Base-by-base conservation (phyloP, 1,140 invertebrate species). In the Euwallacea similis region DNA sequence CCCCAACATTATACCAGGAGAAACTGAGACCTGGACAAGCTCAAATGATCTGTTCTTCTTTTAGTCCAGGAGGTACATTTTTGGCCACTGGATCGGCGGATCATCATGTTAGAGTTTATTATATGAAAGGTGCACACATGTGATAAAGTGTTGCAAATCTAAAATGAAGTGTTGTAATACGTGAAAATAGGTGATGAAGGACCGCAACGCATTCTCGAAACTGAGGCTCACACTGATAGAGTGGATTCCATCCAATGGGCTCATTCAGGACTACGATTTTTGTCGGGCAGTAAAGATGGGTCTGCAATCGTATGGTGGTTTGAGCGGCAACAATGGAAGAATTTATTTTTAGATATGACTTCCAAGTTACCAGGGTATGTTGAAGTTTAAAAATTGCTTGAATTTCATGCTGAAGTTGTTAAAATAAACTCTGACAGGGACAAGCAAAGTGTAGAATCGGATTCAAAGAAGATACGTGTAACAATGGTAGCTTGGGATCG, bases 231-330 rank as follows among this genome's bases (percentile, higher is more conserved):
- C 82, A 87, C 87, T 0, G 97, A 99, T 82, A 89, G 93, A 16
- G 97, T 99, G 2, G 98, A 99, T 83, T 97, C 93, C 64, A 92
- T 99, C 70, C 92, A 95, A 73, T 99, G 98, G 93, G 92, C 95
- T 59, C 93, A 98, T 81, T 83, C 83, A 42, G 91, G 92, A 0
- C 81, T 94, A 72, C 83, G 87, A 79, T 98, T 99, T 84, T 89
- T 98, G 55, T 98, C 95, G 50, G 98, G 98, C 10, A 95, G 94
- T 74, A 97, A 97, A 83, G 98, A 99, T 86, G 98, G 98, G 7
- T 95, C 91, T 4, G 97, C 96, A 0, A 89, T 93, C 75, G 89
- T 99, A 63, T 99, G 98, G 97, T 86, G 89, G 69, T 96, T 94
- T 81, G 89, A 95, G 82, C 86, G 90, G 61, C 94, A 96, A 78